Conservation (phyloP, 2,888 invertebrate species). For the Anorthoa munda region DNA sequence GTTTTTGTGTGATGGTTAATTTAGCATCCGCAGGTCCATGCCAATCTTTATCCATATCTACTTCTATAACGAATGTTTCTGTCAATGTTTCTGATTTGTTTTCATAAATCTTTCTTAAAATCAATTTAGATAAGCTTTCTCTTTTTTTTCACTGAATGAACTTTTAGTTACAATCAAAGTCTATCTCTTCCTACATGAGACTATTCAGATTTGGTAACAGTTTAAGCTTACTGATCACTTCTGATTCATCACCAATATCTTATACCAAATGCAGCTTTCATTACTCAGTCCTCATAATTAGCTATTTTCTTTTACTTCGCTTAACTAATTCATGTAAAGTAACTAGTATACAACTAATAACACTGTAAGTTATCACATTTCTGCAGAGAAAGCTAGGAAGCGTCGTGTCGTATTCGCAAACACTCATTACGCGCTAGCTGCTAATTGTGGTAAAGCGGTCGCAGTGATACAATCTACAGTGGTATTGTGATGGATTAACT, state of each 20-base stretch:
- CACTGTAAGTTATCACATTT: constrained; percentile 29
- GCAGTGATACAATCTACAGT: constrained; percentile 9
- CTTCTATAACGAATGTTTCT: not conserved
- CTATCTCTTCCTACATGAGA: not conserved
- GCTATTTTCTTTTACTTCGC: not conserved
- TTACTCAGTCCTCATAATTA: not conserved
- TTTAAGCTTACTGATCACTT: not conserved
- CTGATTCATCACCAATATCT: not conserved
- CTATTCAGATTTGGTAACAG: too few relatives aligned
- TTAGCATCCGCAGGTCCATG: too few relatives aligned
- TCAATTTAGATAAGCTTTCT: not conserved
- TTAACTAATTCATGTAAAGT: not conserved
- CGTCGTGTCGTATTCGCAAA: constrained; percentile 39
- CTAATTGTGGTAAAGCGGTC: constrained; percentile 42
- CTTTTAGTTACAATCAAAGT: not conserved
- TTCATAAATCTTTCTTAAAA: not conserved
- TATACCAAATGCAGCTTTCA: not conserved
- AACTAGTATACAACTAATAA: not conserved
- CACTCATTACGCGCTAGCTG: constrained; percentile 31
- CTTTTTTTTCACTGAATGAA: not conserved
- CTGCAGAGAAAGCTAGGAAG: constrained; percentile 53
- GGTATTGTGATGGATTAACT: constrained; percentile 8
- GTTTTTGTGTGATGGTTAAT: not conserved
- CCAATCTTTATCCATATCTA: not conserved
- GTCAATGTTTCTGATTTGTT: not conserved